Percentiles rank a stretch among this genome's conserved stretches.
Conservation (phyloP, 2,888 invertebrate genomes). For the Coelogynopora nodosa region DNA sequence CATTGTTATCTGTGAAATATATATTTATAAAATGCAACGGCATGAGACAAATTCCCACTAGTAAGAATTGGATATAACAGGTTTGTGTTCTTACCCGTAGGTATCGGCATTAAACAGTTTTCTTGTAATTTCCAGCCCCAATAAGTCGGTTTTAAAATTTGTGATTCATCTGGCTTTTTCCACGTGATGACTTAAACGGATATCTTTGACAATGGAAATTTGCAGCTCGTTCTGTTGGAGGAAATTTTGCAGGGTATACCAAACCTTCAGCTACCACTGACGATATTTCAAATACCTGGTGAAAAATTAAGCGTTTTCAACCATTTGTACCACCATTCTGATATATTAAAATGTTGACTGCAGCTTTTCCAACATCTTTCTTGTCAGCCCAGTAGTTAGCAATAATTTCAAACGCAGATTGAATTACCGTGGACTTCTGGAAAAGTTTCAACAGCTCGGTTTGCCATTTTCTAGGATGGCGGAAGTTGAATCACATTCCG, state of each 20-base stretch:
- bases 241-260: neutral
- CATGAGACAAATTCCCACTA: conserved; percentile 31
- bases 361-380: conserved; percentile 14
- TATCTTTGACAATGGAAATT: conserved; percentile 6
- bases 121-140: conserved; percentile 2
- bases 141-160: conserved; percentile 11
- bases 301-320: conserved; percentile 16
- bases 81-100: conserved; percentile 6
- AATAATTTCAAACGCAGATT: conserved; percentile 20
- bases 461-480: neutral
- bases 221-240: conserved; percentile 4
- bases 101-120: conserved; percentile 20
- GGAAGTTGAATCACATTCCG: conserved; percentile 16
- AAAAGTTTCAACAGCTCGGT: neutral
- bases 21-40: conserved; percentile 16
- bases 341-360: neutral
- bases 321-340: neutral
- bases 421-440: neutral
- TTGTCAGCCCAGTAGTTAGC: conserved; percentile 13
- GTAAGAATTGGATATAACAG: neutral
- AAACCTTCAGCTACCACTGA: conserved; percentile 16
- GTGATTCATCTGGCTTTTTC: conserved; percentile 13
- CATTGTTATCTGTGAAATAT: neutral
- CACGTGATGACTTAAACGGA: conserved; percentile 5
- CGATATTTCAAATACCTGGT: conserved; percentile 10